These are phyloP conservation scores for Nymphalis polychloros DNA, from an alignment of 2,888 invertebrate genomes.

Conservation along the genomic window DNA sequence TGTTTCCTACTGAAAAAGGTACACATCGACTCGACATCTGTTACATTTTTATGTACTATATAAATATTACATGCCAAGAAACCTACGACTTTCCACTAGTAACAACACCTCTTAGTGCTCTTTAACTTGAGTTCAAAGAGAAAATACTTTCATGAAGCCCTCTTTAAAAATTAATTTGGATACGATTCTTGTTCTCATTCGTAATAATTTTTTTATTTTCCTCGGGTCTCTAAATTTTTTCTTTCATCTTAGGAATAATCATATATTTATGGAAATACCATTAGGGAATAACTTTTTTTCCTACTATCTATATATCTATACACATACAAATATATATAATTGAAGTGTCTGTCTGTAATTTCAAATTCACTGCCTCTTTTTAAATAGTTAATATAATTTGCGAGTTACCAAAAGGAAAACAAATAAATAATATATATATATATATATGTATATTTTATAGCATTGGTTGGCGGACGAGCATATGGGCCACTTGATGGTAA, in stretches of 20 bases:
- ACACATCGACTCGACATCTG: too few species aligned
- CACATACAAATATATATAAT: too few species aligned
- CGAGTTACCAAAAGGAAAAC: too few species aligned
- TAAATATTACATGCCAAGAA: neutral
- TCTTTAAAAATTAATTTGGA: conserved; percentile 30
- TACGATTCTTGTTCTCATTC: conserved; percentile 22
- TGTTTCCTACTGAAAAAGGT: too few species aligned
- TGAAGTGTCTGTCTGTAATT: too few species aligned
- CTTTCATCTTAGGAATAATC: conserved; percentile 21
- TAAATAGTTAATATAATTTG: too few species aligned
- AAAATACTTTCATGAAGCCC: conserved; percentile 16
- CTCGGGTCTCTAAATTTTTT: conserved; percentile 10
- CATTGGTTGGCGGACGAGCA: too few species aligned
- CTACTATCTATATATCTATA: neutral
- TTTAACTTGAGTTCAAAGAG: conserved; percentile 19
- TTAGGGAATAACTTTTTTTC: neutral
- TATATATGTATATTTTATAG: too few species aligned
- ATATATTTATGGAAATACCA: conserved; percentile 11
- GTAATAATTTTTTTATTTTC: conserved; percentile 28
- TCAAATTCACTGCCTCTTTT: too few species aligned
- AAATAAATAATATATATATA: too few species aligned
- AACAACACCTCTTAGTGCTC: conserved; percentile 4
- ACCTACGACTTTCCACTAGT: neutral
- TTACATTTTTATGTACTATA: too few species aligned
- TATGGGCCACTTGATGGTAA: too few species aligned